Conservation (phyloP, 2,797 vertebrate genomes). For the Cryptoprocta ferox region DNA sequence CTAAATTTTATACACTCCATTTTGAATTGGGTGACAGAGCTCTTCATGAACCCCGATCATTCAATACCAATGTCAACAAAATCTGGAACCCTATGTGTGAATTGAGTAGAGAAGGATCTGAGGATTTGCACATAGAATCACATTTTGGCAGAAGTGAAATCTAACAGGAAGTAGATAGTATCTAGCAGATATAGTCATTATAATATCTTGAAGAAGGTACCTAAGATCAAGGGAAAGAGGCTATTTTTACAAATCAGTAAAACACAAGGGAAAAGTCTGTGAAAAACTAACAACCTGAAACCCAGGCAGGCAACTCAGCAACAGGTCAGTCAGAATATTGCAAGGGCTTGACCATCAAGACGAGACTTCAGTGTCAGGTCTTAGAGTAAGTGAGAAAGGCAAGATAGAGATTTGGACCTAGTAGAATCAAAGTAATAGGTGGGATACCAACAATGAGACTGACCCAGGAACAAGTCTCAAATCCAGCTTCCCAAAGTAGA, state of each 20-base stretch:
- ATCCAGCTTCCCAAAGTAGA: neutral
- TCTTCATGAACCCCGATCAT: neutral
- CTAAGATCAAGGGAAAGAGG: neutral
- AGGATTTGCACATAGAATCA: neutral
- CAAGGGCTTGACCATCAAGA: neutral
- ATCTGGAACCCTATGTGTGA: neutral
- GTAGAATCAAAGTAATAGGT: neutral
- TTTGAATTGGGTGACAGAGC: neutral
- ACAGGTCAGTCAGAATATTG: neutral
- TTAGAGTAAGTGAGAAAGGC: neutral
- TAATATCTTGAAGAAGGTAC: neutral
- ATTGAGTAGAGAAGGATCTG: neutral
- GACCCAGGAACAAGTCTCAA: neutral
- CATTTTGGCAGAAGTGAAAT: neutral
- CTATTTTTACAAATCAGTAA: neutral
- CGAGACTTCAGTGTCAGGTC: neutral
- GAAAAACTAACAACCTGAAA: neutral
- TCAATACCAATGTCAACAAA: neutral
- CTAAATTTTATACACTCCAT: neutral
- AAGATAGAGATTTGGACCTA: neutral
- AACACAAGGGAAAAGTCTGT: neutral
- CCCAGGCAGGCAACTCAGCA: neutral
- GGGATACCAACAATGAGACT: neutral
- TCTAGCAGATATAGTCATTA: neutral
- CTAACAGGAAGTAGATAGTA: neutral